phyloP scores from a whole-genome alignment of 2,888 invertebrate species.

The Microchrysa polita region DNA sequence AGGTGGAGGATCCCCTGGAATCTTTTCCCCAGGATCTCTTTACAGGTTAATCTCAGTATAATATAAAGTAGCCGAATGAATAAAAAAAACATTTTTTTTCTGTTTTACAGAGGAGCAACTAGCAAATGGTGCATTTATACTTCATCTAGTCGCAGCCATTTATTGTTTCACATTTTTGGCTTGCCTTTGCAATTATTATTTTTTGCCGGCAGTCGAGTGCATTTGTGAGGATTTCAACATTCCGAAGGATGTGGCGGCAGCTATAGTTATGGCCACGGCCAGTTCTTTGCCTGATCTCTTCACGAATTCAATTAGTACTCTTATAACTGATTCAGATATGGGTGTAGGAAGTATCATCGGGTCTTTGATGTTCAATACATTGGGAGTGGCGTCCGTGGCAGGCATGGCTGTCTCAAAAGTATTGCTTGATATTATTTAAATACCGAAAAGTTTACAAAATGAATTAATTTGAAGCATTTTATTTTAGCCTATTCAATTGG shows the following conservation, averaged over 20 bases:
- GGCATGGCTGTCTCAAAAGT: slow-evolving; percentile 79
- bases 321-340: slow-evolving; percentile 83
- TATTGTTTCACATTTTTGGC: slow-evolving; percentile 89
- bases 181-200: slow-evolving; percentile 90
- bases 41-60: not conserved
- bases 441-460: not conserved
- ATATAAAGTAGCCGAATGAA: not conserved
- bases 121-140: slow-evolving; percentile 77
- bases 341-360: slow-evolving; percentile 90
- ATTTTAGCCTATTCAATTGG: slow-evolving; percentile 77
- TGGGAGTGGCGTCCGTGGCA: slow-evolving; percentile 85
- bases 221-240: slow-evolving; percentile 83
- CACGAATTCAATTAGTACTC: slow-evolving; percentile 89
- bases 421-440: slow-evolving; percentile 51
- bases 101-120: slow-evolving; percentile 71
- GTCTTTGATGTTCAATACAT: slow-evolving; percentile 85
- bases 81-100: not conserved
- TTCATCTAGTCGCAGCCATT: slow-evolving; percentile 79
- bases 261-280: slow-evolving; percentile 96
- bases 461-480: slow-evolving; percentile 4
- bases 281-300: slow-evolving; percentile 96
- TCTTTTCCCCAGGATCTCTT: slow-evolving; percentile 15
- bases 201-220: slow-evolving; percentile 87
- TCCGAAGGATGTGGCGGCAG: slow-evolving; percentile 91
- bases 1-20: not conserved